These are phyloP conservation scores for Gymnocypris eckloni DNA, from an alignment of 2,797 vertebrate genomes.

Conservation along the genomic window DNA sequence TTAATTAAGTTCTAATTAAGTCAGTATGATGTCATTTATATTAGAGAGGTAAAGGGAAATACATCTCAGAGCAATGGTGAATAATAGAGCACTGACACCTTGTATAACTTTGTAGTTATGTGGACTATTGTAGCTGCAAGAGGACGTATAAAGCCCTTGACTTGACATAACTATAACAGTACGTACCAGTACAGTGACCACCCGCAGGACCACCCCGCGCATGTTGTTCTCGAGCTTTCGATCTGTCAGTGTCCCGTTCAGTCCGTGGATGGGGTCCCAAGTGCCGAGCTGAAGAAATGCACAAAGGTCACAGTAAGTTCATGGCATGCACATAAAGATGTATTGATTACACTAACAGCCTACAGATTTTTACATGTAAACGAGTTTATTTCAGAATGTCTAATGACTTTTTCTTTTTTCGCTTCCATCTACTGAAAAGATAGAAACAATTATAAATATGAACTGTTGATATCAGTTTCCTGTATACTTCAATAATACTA, in stretches of 20 bases:
- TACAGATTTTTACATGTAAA: slow-evolving; percentile 16
- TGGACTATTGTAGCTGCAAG: not conserved
- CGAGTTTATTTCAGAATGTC: slow-evolving; percentile 12
- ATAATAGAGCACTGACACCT: slow-evolving; percentile 5
- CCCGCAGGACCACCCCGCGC: slow-evolving; percentile 93
- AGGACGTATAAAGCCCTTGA: not conserved
- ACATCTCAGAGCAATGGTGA: slow-evolving; percentile 1
- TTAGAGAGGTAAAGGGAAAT: not conserved
- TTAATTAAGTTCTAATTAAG: no score
- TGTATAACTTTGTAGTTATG: slow-evolving; percentile 4
- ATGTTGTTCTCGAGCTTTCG: slow-evolving; percentile 98
- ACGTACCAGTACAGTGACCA: slow-evolving; percentile 96
- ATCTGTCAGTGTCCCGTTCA: slow-evolving; percentile 96
- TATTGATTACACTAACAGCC: slow-evolving; percentile 18
- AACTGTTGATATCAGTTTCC: not conserved
- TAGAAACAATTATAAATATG: not conserved
- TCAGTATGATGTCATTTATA: slow-evolving; percentile 33
- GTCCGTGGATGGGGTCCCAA: slow-evolving; percentile 93
- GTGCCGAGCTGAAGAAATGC: slow-evolving; percentile 86
- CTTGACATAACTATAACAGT: not conserved
- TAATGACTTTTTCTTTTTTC: not conserved
- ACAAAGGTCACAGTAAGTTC: slow-evolving; percentile 31
- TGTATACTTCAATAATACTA: not conserved
- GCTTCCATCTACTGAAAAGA: not conserved
- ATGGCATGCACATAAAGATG: not conserved